phyloP scores from a whole-genome alignment of 1,140 invertebrate genomes.

The Drosophila sucinea region DNA sequence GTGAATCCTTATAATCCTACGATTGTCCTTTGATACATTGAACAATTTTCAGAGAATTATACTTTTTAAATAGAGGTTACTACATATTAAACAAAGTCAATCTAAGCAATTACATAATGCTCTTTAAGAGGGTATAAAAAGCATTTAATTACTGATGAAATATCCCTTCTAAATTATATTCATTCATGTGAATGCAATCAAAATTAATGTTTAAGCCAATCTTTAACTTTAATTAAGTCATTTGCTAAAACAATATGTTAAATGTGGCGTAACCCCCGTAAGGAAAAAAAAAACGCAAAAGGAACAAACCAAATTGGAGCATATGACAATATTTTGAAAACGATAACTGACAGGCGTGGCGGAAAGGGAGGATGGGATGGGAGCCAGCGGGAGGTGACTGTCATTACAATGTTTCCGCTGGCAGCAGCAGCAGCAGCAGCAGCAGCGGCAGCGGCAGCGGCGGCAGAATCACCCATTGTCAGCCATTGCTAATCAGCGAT shows the following conservation, averaged over 20 bases:
- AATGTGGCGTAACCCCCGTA: constrained; percentile 54
- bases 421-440: constrained; percentile 18
- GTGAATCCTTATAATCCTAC: too few species aligned
- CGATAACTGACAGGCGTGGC: constrained; percentile 66
- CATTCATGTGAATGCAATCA: constrained; percentile 49
- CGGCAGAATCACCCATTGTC: constrained; percentile 54
- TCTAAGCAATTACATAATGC: too few species aligned
- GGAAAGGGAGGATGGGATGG: not conserved
- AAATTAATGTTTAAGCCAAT: constrained; percentile 63
- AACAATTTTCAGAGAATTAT: too few species aligned
- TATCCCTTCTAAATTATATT: too few species aligned
- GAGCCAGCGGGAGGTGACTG: constrained; percentile 38
- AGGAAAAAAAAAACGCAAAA: constrained; percentile 34
- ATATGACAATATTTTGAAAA: constrained; percentile 72
- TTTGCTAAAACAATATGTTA: constrained; percentile 51
- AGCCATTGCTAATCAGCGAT: constrained; percentile 73
- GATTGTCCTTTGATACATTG: too few species aligned
- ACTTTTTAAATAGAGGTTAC: too few species aligned
- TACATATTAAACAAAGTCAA: too few species aligned
- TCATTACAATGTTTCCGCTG: constrained; percentile 77
- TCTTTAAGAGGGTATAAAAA: too few species aligned
- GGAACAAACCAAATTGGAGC: constrained; percentile 13
- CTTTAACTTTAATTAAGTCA: constrained; percentile 61
- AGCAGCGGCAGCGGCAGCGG: constrained; percentile 37
- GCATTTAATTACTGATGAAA: too few species aligned